phyloP scores from a whole-genome alignment of 2,888 invertebrate genomes.

The Chironomus riparius region DNA sequence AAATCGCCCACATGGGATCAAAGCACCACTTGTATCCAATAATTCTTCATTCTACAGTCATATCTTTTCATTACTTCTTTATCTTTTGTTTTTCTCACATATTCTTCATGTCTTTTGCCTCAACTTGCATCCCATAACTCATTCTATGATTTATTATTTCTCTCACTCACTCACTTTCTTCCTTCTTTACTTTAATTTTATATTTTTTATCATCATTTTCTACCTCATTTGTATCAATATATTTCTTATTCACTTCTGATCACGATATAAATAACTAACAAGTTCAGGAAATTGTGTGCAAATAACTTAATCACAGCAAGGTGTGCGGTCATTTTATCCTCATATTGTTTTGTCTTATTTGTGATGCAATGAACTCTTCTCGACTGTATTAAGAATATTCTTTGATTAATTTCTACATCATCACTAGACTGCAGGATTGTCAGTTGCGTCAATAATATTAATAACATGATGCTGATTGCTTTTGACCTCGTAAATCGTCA shows the following conservation, averaged over 20 bases:
- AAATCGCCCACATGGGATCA: too few relatives aligned
- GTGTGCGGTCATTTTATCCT: background rate
- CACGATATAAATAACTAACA: background rate
- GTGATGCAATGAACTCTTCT: background rate
- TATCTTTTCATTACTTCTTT: too few relatives aligned
- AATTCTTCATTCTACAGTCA: too few relatives aligned
- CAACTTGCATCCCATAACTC: background rate
- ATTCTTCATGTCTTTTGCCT: too few relatives aligned
- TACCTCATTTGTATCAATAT: background rate
- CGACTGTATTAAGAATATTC: background rate
- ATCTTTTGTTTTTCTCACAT: too few relatives aligned
- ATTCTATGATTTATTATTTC: constrained; percentile 2
- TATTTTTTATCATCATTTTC: too few relatives aligned
- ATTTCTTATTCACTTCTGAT: constrained; percentile 5
- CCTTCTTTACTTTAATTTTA: too few relatives aligned
- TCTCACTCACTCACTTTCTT: background rate
- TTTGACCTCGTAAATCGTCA: background rate
- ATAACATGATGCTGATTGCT: too few relatives aligned
- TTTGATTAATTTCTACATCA: background rate
- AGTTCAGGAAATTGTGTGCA: constrained; percentile 3
- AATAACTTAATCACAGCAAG: background rate
- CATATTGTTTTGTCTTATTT: background rate
- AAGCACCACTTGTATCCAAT: too few relatives aligned
- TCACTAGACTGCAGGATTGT: too few relatives aligned
- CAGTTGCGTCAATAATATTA: too few relatives aligned